Evolutionary conservation across 1,140 invertebrate genomes (phyloP).

Genomic region (Bombus vancouverensis): DNA sequence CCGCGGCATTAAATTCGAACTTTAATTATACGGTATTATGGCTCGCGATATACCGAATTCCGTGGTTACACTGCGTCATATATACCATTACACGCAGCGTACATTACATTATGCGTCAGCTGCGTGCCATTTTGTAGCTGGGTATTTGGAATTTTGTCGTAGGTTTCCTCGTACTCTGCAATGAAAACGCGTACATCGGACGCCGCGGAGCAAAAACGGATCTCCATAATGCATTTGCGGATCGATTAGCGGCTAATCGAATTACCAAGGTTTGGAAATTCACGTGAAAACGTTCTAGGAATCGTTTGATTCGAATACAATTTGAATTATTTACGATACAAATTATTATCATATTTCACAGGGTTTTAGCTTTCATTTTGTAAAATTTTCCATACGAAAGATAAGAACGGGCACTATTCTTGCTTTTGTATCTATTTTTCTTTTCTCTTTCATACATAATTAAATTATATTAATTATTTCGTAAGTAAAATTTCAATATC

Average conservation of each 20-base stretch:
- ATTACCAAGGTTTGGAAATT: not conserved
- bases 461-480: too few species aligned
- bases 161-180: not conserved
- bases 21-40: slow-evolving; percentile 40
- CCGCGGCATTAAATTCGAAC: slow-evolving; percentile 21
- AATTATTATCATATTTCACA: not conserved
- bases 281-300: not conserved
- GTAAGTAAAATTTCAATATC: too few species aligned
- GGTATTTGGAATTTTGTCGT: slow-evolving; percentile 43
- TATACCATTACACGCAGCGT: slow-evolving; percentile 38
- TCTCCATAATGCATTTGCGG: not conserved
- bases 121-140: slow-evolving; percentile 40
- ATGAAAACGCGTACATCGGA: not conserved
- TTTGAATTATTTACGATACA: not conserved
- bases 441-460: too few species aligned
- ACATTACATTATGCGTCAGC: slow-evolving; percentile 50
- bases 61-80: slow-evolving; percentile 39
- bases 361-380: not conserved
- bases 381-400: not conserved
- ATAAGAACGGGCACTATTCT: too few species aligned
- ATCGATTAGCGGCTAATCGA: slow-evolving; percentile 14
- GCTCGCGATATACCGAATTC: slow-evolving; percentile 43
- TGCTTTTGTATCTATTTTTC: not conserved
- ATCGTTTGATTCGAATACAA: not conserved
- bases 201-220: not conserved